phyloP scores from a whole-genome alignment of 2,888 invertebrate species.

The Chymomyza procnemis region DNA sequence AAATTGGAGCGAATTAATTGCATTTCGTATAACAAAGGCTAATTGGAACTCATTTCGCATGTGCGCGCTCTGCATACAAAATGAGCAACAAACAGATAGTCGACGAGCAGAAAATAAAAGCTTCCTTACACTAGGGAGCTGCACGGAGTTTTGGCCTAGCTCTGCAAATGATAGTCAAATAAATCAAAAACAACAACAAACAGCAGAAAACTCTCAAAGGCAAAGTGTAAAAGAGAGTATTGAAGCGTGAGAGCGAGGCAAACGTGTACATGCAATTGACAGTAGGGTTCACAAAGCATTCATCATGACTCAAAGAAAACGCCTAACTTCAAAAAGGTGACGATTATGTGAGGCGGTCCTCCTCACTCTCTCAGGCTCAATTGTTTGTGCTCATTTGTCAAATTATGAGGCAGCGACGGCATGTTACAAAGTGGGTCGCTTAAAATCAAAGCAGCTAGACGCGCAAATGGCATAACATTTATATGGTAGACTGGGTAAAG shows the following conservation, averaged over 20 bases:
- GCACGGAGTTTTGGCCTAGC: background rate
- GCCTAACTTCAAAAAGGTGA: conserved; percentile 62
- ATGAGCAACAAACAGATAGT: conserved; percentile 37
- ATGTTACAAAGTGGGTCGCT: background rate
- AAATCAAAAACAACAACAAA: conserved; percentile 49
- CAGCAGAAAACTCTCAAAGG: conserved; percentile 26
- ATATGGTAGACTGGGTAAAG: background rate
- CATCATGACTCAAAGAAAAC: background rate
- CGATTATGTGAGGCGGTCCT: conserved; percentile 33
- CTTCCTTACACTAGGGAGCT: background rate
- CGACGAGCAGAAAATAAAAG: background rate
- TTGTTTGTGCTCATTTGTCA: conserved; percentile 55
- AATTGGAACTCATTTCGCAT: conserved; percentile 73
- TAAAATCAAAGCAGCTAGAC: conserved; percentile 57
- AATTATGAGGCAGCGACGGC: conserved; percentile 44
- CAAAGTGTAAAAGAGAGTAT: conserved; percentile 10
- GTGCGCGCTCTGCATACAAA: conserved; percentile 61
- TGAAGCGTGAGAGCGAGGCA: background rate
- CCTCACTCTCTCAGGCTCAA: background rate
- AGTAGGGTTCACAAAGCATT: conserved; percentile 9
- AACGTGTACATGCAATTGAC: conserved; percentile 40
- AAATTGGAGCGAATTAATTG: conserved; percentile 71
- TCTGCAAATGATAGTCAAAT: conserved; percentile 69
- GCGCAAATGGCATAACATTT: conserved; percentile 65
- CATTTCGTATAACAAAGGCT: conserved; percentile 66